Conservation (phyloP, 2,797 vertebrate species). For the Carapus acus region DNA sequence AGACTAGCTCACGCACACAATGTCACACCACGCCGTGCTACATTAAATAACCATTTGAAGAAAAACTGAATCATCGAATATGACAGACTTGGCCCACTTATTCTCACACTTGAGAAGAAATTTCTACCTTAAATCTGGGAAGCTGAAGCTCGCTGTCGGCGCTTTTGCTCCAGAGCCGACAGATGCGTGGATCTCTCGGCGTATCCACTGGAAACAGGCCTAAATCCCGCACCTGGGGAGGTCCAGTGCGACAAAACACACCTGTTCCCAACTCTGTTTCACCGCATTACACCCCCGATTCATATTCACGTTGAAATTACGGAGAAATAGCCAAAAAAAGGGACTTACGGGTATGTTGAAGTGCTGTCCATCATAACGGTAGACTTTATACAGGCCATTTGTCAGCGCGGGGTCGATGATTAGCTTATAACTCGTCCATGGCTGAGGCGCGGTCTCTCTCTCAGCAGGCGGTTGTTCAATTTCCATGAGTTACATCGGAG, state of each 20-base stretch:
- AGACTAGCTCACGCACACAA: too few relatives aligned
- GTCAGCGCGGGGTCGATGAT: conserved; percentile 89
- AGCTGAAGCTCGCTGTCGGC: conserved; percentile 79
- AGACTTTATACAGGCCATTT: conserved; percentile 88
- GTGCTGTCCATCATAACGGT: conserved; percentile 87
- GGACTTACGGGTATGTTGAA: conserved; percentile 88
- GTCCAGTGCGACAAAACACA: conserved; percentile 3
- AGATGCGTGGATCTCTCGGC: conserved; percentile 86
- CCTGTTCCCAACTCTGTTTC: too few relatives aligned
- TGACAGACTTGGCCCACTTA: background rate
- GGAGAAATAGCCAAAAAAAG: background rate
- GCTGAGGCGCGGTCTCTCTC: conserved; percentile 79
- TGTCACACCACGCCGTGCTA: too few relatives aligned
- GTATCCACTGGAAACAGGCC: conserved; percentile 84
- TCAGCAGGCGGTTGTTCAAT: conserved; percentile 74
- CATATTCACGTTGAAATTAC: too few relatives aligned
- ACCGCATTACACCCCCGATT: too few relatives aligned
- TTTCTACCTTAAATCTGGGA: conserved; percentile 86
- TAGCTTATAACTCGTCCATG: conserved; percentile 94
- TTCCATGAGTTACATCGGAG: conserved; percentile 91
- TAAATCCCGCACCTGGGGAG: conserved; percentile 76
- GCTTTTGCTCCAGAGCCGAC: conserved; percentile 87
- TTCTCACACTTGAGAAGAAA: background rate
- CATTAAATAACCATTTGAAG: too few relatives aligned
- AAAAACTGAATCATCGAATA: too few relatives aligned